Conservation (phyloP, 2,888 invertebrate genomes). For the Zelleria hepariella region DNA sequence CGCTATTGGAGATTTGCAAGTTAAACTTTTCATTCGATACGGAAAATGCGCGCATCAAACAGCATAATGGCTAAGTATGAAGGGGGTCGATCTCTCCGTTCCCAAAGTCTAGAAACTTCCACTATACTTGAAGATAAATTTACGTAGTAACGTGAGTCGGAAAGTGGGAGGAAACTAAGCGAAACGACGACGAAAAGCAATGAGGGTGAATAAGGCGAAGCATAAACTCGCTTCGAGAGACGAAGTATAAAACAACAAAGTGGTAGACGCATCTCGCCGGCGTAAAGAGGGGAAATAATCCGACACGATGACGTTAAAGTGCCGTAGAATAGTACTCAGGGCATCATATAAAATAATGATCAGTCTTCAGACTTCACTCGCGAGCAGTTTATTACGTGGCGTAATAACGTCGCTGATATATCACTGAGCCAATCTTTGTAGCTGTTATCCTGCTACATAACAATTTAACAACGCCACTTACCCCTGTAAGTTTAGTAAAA, state of each 20-base stretch:
- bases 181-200: constrained; percentile 63
- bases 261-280: constrained; percentile 60
- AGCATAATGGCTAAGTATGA: background rate
- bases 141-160: constrained; percentile 64
- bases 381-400: constrained; percentile 28
- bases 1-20: background rate
- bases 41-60: background rate
- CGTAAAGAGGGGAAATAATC: constrained; percentile 60
- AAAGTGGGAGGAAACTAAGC: constrained; percentile 64
- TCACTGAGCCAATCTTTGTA: background rate
- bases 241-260: constrained; percentile 70
- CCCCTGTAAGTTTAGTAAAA: constrained; percentile 11
- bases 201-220: constrained; percentile 44
- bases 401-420: constrained; percentile 18
- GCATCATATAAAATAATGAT: constrained; percentile 58
- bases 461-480: background rate
- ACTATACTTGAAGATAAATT: constrained; percentile 39
- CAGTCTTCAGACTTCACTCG: constrained; percentile 42
- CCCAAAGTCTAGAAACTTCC: background rate
- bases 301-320: constrained; percentile 46
- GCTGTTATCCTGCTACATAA: background rate
- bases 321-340: constrained; percentile 47
- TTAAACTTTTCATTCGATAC: background rate
- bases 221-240: constrained; percentile 61
- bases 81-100: background rate